These are phyloP conservation scores for Magallana angulata DNA, from an alignment of 1,140 invertebrate genomes.

Conservation along the genomic window DNA sequence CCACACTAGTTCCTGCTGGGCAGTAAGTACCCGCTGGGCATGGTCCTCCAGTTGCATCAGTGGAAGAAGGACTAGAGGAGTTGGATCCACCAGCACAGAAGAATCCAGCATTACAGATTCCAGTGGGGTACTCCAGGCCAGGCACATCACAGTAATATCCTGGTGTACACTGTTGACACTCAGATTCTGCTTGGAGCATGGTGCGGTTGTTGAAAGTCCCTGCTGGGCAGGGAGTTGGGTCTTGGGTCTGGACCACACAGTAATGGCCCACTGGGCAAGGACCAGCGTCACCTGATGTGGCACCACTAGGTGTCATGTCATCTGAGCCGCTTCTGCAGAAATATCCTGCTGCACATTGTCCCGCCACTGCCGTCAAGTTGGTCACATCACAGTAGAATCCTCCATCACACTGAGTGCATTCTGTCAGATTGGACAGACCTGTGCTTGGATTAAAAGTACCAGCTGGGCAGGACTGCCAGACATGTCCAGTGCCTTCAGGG, in stretches of 20 bases:
- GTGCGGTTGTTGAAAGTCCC: conserved; percentile 77
- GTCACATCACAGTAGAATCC: conserved; percentile 72
- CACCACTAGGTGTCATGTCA: conserved; percentile 63
- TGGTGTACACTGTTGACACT: conserved; percentile 71
- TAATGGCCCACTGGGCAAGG: conserved; percentile 74
- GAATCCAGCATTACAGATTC: conserved; percentile 72
- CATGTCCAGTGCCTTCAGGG: conserved; percentile 70
- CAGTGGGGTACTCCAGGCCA: conserved; percentile 68
- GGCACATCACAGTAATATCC: conserved; percentile 74
- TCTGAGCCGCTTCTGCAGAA: conserved; percentile 74
- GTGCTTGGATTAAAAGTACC: conserved; percentile 72
- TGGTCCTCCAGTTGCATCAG: conserved; percentile 69
- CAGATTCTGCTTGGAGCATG: conserved; percentile 56
- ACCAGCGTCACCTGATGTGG: conserved; percentile 69
- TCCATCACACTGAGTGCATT: conserved; percentile 74
- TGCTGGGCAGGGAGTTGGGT: conserved; percentile 69
- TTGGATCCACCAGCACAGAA: conserved; percentile 73
- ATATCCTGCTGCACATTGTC: conserved; percentile 73
- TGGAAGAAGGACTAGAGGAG: conserved; percentile 65
- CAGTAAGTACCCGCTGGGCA: conserved; percentile 75
- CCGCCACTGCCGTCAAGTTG: conserved; percentile 68
- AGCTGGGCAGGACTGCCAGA: conserved; percentile 72
- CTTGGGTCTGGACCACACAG: conserved; percentile 71
- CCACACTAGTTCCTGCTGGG: conserved; percentile 66
- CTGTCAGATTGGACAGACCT: conserved; percentile 70